Evolutionary conservation across 2,113 vertebrate genomes (phyloP).

Genomic region (Centrocercus urophasianus): DNA sequence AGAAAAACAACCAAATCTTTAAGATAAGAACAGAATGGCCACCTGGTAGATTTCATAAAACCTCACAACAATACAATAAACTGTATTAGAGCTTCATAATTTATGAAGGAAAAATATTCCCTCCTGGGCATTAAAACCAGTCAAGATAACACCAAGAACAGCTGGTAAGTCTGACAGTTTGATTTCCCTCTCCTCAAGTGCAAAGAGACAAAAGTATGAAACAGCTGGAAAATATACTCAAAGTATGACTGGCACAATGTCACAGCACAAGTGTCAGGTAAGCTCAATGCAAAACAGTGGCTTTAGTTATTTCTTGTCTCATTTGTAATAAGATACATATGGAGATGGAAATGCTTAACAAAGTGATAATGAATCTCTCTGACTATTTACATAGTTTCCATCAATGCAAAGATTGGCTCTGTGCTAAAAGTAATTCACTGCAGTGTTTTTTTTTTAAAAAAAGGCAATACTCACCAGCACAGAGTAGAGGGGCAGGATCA

Average conservation of each 20-base stretch:
- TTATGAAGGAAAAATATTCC: slow-evolving; percentile 38
- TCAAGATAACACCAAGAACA: slow-evolving; percentile 36
- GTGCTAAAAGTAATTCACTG: neutral
- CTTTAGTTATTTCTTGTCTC: neutral
- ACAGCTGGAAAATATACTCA: slow-evolving; percentile 15
- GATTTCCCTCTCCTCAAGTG: slow-evolving; percentile 17
- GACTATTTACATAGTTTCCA: neutral
- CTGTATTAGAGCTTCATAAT: slow-evolving; percentile 48
- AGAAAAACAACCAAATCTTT: slow-evolving; percentile 12
- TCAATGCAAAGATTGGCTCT: neutral
- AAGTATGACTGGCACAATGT: neutral
- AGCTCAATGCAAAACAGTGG: neutral
- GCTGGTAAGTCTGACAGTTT: slow-evolving; percentile 13
- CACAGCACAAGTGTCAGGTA: neutral
- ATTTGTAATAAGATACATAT: neutral
- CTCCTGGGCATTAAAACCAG: slow-evolving; percentile 27
- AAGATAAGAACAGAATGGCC: slow-evolving; percentile 24
- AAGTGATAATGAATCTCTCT: neutral
- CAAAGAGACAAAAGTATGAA: neutral
- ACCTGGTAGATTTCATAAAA: slow-evolving; percentile 32
- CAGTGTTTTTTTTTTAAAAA: neutral
- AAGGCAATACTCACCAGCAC: neutral
- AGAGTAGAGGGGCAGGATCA: too few relatives aligned
- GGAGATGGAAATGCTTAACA: neutral
- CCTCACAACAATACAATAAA: neutral